Conservation (phyloP, 1,140 invertebrate species). For the Sitobion miscanthi region DNA sequence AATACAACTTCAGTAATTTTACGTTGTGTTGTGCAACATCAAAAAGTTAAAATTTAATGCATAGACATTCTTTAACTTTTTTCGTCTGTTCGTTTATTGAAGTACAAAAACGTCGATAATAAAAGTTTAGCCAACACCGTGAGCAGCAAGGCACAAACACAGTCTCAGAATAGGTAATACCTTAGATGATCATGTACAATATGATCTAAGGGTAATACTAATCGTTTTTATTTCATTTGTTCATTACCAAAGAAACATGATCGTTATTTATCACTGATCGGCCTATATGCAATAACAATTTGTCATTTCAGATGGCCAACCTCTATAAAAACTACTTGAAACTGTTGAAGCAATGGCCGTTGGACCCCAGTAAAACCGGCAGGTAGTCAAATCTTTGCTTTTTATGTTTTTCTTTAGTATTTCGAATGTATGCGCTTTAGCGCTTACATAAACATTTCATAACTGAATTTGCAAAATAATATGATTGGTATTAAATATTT, state of each 20-base stretch:
- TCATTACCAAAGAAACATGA: not conserved
- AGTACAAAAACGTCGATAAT: not conserved
- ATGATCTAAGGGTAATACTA: not conserved
- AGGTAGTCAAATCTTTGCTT: slow-evolving; percentile 66
- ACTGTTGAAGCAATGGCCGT: slow-evolving; percentile 80
- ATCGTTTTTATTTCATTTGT: not conserved
- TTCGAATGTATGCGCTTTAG: not conserved
- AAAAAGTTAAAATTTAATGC: not conserved
- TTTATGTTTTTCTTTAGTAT: not conserved
- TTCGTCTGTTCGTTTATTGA: not conserved
- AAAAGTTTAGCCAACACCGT: not conserved
- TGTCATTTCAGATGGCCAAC: slow-evolving; percentile 66
- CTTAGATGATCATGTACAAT: too few species aligned
- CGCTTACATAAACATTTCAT: not conserved
- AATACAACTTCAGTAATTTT: not conserved
- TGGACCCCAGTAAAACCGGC: slow-evolving; percentile 74
- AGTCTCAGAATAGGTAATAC: not conserved
- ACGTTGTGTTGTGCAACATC: not conserved
- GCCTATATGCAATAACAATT: not conserved
- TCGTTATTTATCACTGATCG: not conserved
- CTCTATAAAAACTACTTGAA: slow-evolving; percentile 76
- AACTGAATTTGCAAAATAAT: not conserved
- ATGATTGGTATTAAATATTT: slow-evolving; percentile 61
- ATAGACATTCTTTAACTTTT: not conserved
- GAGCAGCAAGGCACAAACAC: not conserved